Evolutionary conservation across 1,140 invertebrate genomes (phyloP).

Genomic region (Panagrolaimus sp.): DNA sequence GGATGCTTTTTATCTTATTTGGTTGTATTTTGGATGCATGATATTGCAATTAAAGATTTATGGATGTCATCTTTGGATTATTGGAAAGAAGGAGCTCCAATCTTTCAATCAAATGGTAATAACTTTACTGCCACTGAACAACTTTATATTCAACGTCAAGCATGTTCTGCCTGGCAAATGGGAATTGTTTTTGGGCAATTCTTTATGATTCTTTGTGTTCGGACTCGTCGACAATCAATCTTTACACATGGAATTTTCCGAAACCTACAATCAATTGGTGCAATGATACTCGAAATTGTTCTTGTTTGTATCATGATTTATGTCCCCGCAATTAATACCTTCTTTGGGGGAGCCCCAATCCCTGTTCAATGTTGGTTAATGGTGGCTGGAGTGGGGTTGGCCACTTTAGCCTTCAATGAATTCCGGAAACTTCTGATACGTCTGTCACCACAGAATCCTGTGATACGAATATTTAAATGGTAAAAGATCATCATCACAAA

Average conservation of each 20-base stretch:
- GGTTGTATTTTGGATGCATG: conserved; percentile 33
- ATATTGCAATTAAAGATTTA: conserved; percentile 36
- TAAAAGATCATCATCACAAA: conserved; percentile 33
- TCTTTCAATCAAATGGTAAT: conserved; percentile 35
- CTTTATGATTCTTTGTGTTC: conserved; percentile 42
- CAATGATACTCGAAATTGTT: conserved; percentile 34
- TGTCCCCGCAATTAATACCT: conserved; percentile 34
- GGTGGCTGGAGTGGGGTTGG: conserved; percentile 36
- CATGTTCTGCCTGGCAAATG: conserved; percentile 48
- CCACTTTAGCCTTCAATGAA: conserved; percentile 40
- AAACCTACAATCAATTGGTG: conserved; percentile 26
- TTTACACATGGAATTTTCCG: conserved; percentile 40
- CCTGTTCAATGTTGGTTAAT: conserved; percentile 41
- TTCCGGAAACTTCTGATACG: conserved; percentile 37
- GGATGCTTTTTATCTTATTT: conserved; percentile 45
- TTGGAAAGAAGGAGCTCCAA: conserved; percentile 28
- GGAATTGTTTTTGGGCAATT: conserved; percentile 50
- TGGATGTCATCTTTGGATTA: conserved; percentile 28
- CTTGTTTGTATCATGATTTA: conserved; percentile 37
- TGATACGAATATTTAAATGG: conserved; percentile 23
- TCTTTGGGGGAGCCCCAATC: conserved; percentile 37
- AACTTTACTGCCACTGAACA: conserved; percentile 41
- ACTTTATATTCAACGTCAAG: conserved; percentile 36
- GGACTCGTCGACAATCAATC: conserved; percentile 36
- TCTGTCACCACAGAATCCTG: conserved; percentile 15